A percentile compares a stretch with the other conserved stretches of the same genome.
phyloP scores from a whole-genome alignment of 2,888 invertebrate species.

The Odontocolon sp. region DNA sequence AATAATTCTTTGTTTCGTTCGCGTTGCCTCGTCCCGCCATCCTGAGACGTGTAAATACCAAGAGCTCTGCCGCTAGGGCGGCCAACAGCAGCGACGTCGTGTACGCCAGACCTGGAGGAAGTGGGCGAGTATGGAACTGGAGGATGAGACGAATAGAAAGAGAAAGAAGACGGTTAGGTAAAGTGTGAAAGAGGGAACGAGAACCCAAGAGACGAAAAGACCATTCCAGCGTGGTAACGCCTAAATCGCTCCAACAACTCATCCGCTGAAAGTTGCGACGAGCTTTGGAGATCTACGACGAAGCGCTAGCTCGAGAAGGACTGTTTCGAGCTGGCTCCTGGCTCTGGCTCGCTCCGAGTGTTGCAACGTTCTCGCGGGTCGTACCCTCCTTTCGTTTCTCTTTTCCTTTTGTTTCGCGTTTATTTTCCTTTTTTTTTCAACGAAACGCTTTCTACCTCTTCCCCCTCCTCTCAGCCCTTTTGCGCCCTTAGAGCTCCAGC shows the following conservation, averaged over 20 bases:
- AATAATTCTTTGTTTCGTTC: constrained; percentile 77
- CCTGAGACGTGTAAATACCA: constrained; percentile 79
- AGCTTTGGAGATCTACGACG: constrained; percentile 77
- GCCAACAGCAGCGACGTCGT: constrained; percentile 17
- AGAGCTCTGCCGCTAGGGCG: constrained; percentile 55
- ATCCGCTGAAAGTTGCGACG: constrained; percentile 79
- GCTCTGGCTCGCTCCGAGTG: constrained; percentile 33
- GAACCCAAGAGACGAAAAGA: constrained; percentile 68
- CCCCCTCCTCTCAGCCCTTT: background rate
- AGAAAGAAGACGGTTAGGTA: constrained; percentile 52
- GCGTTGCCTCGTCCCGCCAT: constrained; percentile 59
- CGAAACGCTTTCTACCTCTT: constrained; percentile 30
- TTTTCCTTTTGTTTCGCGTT: too few species aligned
- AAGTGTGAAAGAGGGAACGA: constrained; percentile 51
- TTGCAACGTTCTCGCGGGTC: constrained; percentile 41
- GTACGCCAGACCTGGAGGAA: constrained; percentile 32
- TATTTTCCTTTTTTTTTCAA: constrained; percentile 50
- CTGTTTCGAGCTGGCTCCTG: constrained; percentile 31
- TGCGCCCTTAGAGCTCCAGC: background rate
- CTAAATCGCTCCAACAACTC: constrained; percentile 80
- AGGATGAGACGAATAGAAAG: constrained; percentile 58
- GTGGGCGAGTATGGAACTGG: constrained; percentile 49
- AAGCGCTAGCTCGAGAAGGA: constrained; percentile 47
- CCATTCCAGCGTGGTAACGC: constrained; percentile 74
- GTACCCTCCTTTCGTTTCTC: constrained; percentile 42